phyloP scores from a whole-genome alignment of 2,113 vertebrate species.

The Tympanuchus pallidicinctus region DNA sequence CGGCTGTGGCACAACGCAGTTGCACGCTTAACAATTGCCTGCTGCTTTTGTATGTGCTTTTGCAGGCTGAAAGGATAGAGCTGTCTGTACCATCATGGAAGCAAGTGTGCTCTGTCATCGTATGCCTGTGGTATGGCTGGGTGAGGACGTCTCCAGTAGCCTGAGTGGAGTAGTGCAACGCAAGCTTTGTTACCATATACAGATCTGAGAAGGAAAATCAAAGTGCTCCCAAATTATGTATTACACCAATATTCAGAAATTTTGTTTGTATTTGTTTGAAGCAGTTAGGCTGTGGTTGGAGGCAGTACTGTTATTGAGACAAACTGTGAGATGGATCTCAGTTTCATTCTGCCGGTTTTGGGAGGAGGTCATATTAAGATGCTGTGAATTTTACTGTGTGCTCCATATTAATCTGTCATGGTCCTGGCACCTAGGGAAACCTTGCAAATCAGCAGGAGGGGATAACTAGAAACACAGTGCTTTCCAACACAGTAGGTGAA shows the following conservation, averaged over 20 bases:
- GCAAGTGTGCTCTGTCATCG: accelerated
- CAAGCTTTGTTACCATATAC: not conserved
- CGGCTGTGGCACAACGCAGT: not conserved
- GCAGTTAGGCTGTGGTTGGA: not conserved
- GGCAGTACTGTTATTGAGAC: not conserved
- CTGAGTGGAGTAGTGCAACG: not conserved
- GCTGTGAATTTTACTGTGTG: not conserved
- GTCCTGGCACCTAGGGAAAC: not conserved
- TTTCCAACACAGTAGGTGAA: not conserved
- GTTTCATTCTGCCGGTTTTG: not conserved
- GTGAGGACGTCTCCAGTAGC: not conserved
- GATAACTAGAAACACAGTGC: not conserved
- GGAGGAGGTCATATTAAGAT: not conserved
- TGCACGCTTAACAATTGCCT: not conserved
- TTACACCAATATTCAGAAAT: not conserved
- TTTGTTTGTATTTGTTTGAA: not conserved
- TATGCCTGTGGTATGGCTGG: not conserved
- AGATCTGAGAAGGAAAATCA: not conserved
- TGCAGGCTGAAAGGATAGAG: not conserved
- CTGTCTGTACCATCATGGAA: not conserved
- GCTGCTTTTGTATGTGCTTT: not conserved
- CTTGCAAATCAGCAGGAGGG: not conserved
- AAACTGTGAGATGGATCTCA: not conserved
- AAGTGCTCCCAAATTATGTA: not conserved
- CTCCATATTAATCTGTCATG: not conserved